phyloP scores from a whole-genome alignment of 2,888 invertebrate species.

The Lordiphosa fenestrarum region DNA sequence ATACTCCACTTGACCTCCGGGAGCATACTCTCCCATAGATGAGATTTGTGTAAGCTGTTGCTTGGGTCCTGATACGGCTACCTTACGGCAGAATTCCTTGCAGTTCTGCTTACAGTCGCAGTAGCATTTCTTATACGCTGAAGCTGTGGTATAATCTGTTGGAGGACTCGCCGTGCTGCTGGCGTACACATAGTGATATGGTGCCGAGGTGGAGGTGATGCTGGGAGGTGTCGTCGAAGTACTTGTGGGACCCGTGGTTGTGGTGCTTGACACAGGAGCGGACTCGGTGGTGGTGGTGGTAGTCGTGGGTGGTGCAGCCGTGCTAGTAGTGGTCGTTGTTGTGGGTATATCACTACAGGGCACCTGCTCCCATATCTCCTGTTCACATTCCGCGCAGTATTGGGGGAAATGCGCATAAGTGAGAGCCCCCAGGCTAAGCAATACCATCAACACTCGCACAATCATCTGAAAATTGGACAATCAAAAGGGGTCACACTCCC shows the following conservation, averaged over 20 bases:
- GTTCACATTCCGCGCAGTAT: constrained; percentile 72
- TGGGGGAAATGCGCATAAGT: constrained; percentile 44
- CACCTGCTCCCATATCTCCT: constrained; percentile 76
- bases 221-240: constrained; percentile 3
- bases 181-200: neutral
- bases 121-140: constrained; percentile 65
- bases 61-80: constrained; percentile 41
- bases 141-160: constrained; percentile 9
- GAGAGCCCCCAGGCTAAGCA: constrained; percentile 17
- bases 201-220: constrained; percentile 1
- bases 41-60: constrained; percentile 67
- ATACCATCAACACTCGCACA: constrained; percentile 27
- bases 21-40: constrained; percentile 49
- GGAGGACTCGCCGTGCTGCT: constrained; percentile 9
- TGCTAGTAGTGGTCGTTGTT: constrained; percentile 24
- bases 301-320: constrained; percentile 7
- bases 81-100: constrained; percentile 75
- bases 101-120: constrained; percentile 75
- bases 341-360: constrained; percentile 60
- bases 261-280: neutral
- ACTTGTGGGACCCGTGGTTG: neutral
- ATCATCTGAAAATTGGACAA: constrained; percentile 44
- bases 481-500: constrained; percentile 18
- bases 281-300: constrained; percentile 11
- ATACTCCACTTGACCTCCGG: constrained; percentile 60